Conservation (phyloP, 2,888 invertebrate species). For the Sinotaia quadrata region DNA sequence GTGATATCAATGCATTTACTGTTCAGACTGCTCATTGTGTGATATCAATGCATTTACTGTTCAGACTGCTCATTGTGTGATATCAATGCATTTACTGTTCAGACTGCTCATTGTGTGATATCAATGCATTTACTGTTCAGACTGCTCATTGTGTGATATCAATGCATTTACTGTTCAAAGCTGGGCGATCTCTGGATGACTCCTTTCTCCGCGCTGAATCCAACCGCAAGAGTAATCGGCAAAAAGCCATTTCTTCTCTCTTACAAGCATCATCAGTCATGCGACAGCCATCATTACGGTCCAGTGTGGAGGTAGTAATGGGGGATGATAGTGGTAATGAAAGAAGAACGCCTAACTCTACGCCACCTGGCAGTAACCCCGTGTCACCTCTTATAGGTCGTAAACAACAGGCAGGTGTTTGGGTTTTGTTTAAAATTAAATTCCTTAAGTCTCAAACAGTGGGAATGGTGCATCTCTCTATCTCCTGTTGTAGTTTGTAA, state of each 20-base stretch:
- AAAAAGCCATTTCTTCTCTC: constrained; percentile 53
- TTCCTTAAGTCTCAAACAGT: not conserved
- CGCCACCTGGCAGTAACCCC: constrained; percentile 49
- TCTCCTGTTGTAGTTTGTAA: not conserved
- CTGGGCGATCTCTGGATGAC: constrained; percentile 39
- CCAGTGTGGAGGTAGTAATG: constrained; percentile 50
- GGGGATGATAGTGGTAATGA: constrained; percentile 42
- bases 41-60: too few relatives aligned
- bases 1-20: too few relatives aligned
- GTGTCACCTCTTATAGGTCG: constrained; percentile 41
- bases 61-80: too few relatives aligned
- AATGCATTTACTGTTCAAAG: constrained; percentile 25
- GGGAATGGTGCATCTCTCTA: not conserved
- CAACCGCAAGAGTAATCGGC: constrained; percentile 53
- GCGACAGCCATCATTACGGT: constrained; percentile 43
- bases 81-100: too few relatives aligned
- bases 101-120: too few relatives aligned
- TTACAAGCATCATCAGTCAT: constrained; percentile 51
- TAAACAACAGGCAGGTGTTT: not conserved
- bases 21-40: too few relatives aligned
- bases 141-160: too few relatives aligned
- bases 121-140: too few relatives aligned
- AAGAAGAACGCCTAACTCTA: constrained; percentile 37
- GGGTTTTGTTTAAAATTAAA: not conserved
- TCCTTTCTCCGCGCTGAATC: constrained; percentile 43